A percentile compares a stretch with the other conserved stretches of the same genome.
phyloP scores from a whole-genome alignment of 1,140 invertebrate genomes.

The Cydia fagiglandana region DNA sequence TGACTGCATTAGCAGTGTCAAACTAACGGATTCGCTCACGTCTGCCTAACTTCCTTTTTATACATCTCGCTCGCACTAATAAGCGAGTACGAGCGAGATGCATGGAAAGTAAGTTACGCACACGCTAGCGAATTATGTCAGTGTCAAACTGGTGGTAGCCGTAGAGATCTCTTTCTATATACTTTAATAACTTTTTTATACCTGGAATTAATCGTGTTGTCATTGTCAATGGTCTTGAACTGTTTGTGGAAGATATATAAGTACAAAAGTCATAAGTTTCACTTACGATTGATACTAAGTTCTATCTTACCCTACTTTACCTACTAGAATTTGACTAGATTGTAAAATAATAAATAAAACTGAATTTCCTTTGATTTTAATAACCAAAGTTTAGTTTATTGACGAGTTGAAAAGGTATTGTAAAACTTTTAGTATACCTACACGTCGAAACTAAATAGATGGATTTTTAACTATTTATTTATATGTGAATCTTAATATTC shows the following conservation, averaged over 20 bases:
- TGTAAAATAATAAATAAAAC: background rate
- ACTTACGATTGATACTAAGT: constrained; percentile 12
- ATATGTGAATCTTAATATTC: background rate
- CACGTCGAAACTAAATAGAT: too few species aligned
- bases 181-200: background rate
- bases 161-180: background rate
- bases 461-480: background rate
- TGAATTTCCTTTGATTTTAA: background rate
- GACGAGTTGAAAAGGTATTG: too few species aligned
- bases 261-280: constrained; percentile 12
- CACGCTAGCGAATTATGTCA: too few species aligned
- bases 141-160: too few species aligned
- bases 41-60: too few species aligned
- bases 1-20: too few species aligned
- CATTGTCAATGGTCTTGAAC: background rate
- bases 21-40: too few species aligned
- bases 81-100: too few species aligned
- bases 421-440: too few species aligned
- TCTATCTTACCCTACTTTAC: constrained; percentile 25
- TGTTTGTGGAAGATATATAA: background rate
- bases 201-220: background rate
- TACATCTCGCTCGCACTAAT: too few species aligned
- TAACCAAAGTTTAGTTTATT: too few species aligned
- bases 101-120: too few species aligned
- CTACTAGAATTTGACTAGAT: constrained; percentile 22